Evolutionary conservation across 2,797 vertebrate genomes (phyloP), one percentile per base, ranked within the genome.

Genomic region (Tauraco hartlaubi): DNA sequence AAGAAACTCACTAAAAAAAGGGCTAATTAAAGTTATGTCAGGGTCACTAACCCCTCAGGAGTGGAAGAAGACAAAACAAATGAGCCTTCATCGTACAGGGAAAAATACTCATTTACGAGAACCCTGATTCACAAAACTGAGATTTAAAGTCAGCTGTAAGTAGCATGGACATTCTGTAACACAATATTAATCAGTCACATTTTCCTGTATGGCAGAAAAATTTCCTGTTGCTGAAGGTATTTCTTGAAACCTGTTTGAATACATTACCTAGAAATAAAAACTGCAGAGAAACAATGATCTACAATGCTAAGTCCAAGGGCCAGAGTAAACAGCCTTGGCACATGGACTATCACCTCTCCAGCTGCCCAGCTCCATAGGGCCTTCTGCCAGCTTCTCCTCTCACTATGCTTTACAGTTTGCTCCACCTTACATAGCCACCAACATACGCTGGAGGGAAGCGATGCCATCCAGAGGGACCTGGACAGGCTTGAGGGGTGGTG

Each of bases 121-220:
- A 79, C 72, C 33, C 31, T 52, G 15, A 28, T 48, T 46, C 26
- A 51, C 62, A 83, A 61, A 90, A 58, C 48, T 5, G 15, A 17
- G 20, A 76, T 72, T 72, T 58, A 66, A 83, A 83, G 15, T 46
- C 41, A 83, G 25, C 29, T 64, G 16, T 55, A 64, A 78, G 62
- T 69, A 44, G 12, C 1, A 1, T 43, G 33, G 11, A 20, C 61
- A 56, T 48, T 71, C 33, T 1, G 0, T 29, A 66, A 55, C 2
- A 11, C 12, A 35, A 33, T 39, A 64, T 77, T 28, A 49, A 55
- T 39, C 6, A 49, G 58, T 41, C 28, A 51, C 12, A 11, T 84
- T 46, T 71, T 56, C n/a, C 49, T 71, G 8, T 43, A 29, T 13
- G 20, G 31, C 28, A 80, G 58, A 72, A 90, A 66, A 69, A n/a